Conservation (phyloP, 1,140 invertebrate genomes). For the Drosophila sturtevanti region DNA sequence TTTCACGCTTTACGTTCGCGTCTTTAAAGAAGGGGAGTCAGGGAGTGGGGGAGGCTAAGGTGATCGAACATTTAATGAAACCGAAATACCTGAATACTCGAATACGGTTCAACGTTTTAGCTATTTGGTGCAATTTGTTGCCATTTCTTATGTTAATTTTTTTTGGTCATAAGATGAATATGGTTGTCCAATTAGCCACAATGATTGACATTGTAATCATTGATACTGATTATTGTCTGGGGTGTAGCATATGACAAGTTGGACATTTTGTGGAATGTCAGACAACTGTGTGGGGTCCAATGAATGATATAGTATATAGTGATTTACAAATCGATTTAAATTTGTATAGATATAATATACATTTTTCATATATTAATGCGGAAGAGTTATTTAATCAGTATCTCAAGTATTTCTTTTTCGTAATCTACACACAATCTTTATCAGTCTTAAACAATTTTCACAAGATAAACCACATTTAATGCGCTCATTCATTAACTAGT, state of each 20-base stretch:
- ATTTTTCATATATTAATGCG: too few relatives aligned
- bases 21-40: not conserved
- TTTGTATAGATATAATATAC: too few relatives aligned
- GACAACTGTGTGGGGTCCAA: not conserved
- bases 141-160: slow-evolving; percentile 65
- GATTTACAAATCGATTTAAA: too few relatives aligned
- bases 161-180: slow-evolving; percentile 39
- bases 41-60: not conserved
- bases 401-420: too few relatives aligned
- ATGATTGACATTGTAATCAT: slow-evolving; percentile 35
- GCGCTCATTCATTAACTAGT: too few relatives aligned
- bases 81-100: slow-evolving; percentile 40
- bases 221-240: slow-evolving; percentile 47
- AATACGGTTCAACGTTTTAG: slow-evolving; percentile 52
- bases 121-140: slow-evolving; percentile 74
- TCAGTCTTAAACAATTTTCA: too few relatives aligned
- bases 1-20: slow-evolving; percentile 55
- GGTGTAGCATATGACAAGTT: slow-evolving; percentile 5
- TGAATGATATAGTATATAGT: not conserved
- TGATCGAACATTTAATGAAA: slow-evolving; percentile 63
- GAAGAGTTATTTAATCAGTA: too few relatives aligned
- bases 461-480: too few relatives aligned
- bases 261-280: not conserved
- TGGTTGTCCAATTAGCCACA: slow-evolving; percentile 58
- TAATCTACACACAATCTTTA: too few relatives aligned